phyloP scores from a whole-genome alignment of 2,888 invertebrate genomes.

The Enchytraeus crypticus region DNA sequence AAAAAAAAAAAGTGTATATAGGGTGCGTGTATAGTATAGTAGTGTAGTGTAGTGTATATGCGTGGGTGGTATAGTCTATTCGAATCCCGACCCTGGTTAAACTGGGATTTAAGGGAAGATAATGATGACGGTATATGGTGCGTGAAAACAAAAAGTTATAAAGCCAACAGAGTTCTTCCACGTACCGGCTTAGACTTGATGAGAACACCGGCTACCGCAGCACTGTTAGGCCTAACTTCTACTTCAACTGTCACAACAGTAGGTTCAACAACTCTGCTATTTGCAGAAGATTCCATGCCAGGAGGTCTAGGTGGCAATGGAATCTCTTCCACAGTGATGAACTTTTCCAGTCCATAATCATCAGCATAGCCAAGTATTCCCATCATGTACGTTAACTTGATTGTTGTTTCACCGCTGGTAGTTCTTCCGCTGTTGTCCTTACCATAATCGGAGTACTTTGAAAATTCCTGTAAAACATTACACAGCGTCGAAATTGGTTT shows the following conservation, averaged over 20 bases:
- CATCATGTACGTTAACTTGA: slow-evolving; percentile 9
- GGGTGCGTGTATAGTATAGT: too few relatives aligned
- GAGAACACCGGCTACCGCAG: slow-evolving; percentile 2
- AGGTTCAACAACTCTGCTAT: too few relatives aligned
- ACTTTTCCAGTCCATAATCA: slow-evolving; percentile 11
- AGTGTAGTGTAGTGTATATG: too few relatives aligned
- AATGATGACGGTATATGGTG: not conserved
- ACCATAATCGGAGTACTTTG: too few relatives aligned
- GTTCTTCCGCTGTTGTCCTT: slow-evolving; percentile 1
- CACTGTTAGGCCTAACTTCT: slow-evolving; percentile 5
- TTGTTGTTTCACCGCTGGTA: not conserved
- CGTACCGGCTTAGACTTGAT: not conserved
- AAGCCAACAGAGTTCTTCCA: not conserved
- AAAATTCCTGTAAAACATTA: too few relatives aligned
- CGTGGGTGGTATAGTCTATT: too few relatives aligned
- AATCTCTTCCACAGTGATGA: not conserved
- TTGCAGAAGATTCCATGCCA: not conserved
- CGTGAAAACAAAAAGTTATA: not conserved
- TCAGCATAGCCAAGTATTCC: slow-evolving; percentile 6
- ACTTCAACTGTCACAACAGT: too few relatives aligned
- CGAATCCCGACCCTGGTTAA: too few relatives aligned
- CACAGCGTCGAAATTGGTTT: too few relatives aligned
- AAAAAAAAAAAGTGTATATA: too few relatives aligned
- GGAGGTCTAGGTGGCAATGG: too few relatives aligned
- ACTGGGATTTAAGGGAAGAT: not conserved